These are phyloP conservation scores for Epinephelus fuscoguttatus DNA, from an alignment of 2,113 vertebrate species.

Conservation along the genomic window DNA sequence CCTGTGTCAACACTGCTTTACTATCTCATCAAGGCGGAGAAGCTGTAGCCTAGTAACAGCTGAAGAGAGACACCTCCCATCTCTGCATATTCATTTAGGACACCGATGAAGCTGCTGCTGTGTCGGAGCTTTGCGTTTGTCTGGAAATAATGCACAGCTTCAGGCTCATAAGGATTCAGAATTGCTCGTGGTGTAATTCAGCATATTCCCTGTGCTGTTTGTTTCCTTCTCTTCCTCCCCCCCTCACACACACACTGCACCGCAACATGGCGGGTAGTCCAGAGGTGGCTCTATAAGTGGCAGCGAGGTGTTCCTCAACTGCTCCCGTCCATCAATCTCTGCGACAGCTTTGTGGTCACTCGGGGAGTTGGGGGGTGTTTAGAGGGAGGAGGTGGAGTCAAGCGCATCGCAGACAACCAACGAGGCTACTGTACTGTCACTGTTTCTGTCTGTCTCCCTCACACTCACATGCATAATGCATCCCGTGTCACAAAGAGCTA, in stretches of 20 bases:
- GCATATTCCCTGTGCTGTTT: background rate
- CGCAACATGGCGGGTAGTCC: constrained; percentile 22
- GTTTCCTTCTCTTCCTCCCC: background rate
- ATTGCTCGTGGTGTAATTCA: background rate
- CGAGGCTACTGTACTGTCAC: constrained; percentile 1
- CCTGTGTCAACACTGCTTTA: background rate
- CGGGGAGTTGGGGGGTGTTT: background rate
- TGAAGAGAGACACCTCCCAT: constrained; percentile 21
- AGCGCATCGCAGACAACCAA: constrained; percentile 13
- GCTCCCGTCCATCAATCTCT: constrained; percentile 44
- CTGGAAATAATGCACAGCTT: constrained; percentile 2
- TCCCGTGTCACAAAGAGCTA: constrained; percentile 3
- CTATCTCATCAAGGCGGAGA: background rate
- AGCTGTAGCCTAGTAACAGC: constrained; percentile 1
- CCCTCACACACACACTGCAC: background rate
- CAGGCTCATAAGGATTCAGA: constrained; percentile 2
- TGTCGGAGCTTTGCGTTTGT: background rate
- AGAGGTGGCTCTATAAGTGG: constrained; percentile 42
- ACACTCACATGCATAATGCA: constrained; percentile 31
- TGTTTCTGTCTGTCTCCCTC: background rate
- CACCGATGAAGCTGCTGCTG: constrained; percentile 2
- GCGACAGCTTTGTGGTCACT: constrained; percentile 51
- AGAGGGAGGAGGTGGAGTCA: background rate
- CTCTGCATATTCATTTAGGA: background rate
- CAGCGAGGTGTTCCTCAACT: constrained; percentile 35